phyloP scores from a whole-genome alignment of 2,888 invertebrate species.

The Troides aeacus region DNA sequence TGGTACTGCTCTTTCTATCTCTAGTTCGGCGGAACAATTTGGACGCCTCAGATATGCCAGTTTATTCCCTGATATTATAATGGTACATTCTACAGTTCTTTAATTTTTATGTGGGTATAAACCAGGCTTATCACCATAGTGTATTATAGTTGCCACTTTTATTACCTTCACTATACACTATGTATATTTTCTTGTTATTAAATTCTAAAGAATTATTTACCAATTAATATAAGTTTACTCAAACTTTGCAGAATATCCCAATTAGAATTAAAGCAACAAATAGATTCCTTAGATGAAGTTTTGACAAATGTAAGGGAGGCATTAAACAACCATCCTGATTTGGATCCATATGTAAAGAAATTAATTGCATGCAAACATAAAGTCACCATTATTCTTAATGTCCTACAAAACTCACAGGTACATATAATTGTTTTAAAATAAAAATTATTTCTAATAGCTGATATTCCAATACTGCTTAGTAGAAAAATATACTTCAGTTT shows the following conservation, averaged over 20 bases:
- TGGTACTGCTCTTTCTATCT: no score
- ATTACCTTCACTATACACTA: no score
- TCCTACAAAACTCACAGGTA: constrained; percentile 93
- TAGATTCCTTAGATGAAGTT: constrained; percentile 91
- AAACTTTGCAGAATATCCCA: constrained; percentile 87
- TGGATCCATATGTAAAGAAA: constrained; percentile 94
- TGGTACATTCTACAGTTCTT: neutral
- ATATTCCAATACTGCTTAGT: neutral
- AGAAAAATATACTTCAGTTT: no score
- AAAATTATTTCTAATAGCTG: neutral
- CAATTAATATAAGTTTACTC: neutral
- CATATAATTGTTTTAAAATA: neutral
- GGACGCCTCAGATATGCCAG: no score
- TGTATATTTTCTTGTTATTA: no score
- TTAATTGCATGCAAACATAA: constrained; percentile 93
- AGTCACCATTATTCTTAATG: constrained; percentile 93
- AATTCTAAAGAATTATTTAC: no score
- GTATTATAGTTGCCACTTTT: neutral
- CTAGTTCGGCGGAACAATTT: no score
- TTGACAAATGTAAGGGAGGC: constrained; percentile 88
- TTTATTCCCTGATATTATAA: neutral
- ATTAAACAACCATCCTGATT: constrained; percentile 88
- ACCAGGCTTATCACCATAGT: neutral
- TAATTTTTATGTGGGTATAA: neutral
- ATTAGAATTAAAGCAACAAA: constrained; percentile 91